Evolutionary conservation across 2,888 invertebrate genomes (phyloP).

Genomic region (Microplitis manilae): DNA sequence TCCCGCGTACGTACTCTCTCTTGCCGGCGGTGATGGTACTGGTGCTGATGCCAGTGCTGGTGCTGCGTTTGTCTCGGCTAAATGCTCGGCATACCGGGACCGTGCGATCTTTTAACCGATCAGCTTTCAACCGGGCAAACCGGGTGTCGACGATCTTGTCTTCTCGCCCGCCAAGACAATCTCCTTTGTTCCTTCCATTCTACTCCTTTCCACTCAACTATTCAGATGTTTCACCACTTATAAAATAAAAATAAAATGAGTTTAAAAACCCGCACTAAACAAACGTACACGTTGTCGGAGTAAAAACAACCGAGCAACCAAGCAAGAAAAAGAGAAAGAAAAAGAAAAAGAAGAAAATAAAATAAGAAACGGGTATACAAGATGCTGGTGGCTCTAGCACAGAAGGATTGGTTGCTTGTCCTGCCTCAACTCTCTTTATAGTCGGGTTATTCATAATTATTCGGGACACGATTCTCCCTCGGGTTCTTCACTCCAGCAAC

Average conservation of each 20-base stretch:
- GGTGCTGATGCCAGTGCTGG: not conserved
- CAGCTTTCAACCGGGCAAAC: conserved; percentile 31
- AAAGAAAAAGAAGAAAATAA: not conserved
- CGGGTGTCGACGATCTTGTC: conserved; percentile 40
- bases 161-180: conserved; percentile 34
- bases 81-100: conserved; percentile 41
- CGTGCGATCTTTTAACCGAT: conserved; percentile 42
- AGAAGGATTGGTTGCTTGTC: not conserved
- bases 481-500: not conserved
- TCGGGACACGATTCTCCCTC: not conserved
- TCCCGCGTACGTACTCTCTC: conserved; percentile 12
- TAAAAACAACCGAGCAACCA: not conserved
- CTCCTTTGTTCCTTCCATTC: conserved; percentile 36
- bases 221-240: conserved; percentile 2
- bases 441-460: not conserved
- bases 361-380: not conserved
- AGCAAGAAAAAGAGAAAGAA: not conserved
- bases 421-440: conserved; percentile 1
- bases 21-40: not conserved
- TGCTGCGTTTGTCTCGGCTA: conserved; percentile 20
- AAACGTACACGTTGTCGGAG: not conserved
- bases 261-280: not conserved
- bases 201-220: conserved; percentile 22
- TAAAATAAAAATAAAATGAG: not conserved
- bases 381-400: not conserved